A percentile compares a stretch with the other conserved stretches of the same genome.
Conservation (phyloP, 2,113 vertebrate genomes). For the Chionomys nivalis region DNA sequence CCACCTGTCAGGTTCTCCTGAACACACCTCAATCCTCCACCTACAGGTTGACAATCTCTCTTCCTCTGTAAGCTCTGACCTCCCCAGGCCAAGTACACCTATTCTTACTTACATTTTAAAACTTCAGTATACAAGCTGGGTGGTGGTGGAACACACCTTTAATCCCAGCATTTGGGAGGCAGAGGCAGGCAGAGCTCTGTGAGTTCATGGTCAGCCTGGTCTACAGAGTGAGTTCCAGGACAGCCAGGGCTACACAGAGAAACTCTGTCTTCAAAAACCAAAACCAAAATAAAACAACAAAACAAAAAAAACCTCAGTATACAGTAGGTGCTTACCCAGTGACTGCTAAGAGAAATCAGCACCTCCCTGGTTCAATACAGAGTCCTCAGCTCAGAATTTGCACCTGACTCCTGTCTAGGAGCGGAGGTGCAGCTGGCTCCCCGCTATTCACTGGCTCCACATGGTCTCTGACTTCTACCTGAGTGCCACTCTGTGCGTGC, state of each 20-base stretch:
- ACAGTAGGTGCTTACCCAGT: neutral
- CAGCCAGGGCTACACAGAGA: too few relatives aligned
- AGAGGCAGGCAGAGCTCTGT: too few relatives aligned
- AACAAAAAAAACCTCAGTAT: neutral
- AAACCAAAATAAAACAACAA: too few relatives aligned
- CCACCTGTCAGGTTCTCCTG: slow-evolving; percentile 1
- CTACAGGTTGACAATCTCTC: neutral
- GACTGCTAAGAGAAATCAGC: slow-evolving; percentile 2
- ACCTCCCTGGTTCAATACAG: neutral
- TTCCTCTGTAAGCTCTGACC: neutral
- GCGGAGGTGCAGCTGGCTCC: neutral
- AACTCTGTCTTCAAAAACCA: too few relatives aligned
- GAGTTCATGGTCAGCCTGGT: too few relatives aligned
- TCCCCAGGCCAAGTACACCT: neutral
- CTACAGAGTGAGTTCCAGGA: too few relatives aligned
- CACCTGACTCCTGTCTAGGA: neutral
- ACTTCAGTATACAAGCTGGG: neutral
- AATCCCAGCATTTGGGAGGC: too few relatives aligned
- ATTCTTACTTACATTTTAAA: neutral
- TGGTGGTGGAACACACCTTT: too few relatives aligned
- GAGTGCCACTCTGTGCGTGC: neutral
- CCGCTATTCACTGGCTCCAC: neutral
- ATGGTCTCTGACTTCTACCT: neutral
- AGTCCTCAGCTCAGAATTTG: neutral
- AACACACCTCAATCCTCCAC: neutral